Conservation (phyloP, 2,113 vertebrate species). For the Oncorhynchus masou region DNA sequence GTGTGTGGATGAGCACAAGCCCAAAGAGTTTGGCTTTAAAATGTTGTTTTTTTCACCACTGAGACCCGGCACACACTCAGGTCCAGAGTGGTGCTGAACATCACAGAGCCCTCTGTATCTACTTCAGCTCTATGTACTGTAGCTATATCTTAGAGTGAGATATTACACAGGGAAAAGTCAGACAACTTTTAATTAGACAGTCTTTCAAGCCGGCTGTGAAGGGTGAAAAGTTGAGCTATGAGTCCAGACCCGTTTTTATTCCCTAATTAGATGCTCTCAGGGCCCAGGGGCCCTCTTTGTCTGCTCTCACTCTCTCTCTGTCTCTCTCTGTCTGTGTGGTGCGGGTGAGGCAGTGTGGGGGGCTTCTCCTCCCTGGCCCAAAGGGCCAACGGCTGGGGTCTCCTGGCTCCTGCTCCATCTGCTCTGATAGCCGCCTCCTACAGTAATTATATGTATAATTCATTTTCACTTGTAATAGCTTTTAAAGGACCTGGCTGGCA, state of each 20-base stretch:
- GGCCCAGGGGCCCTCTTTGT: background rate
- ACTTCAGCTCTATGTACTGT: background rate
- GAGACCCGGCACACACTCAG: background rate
- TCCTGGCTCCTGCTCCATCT: slow-evolving; percentile 57
- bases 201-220: slow-evolving; percentile 32
- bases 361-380: slow-evolving; percentile 14
- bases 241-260: slow-evolving; percentile 47
- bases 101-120: background rate
- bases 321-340: background rate
- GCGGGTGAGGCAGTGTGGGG: background rate
- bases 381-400: slow-evolving; percentile 29
- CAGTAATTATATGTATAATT: slow-evolving; percentile 65
- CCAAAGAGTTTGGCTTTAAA: background rate
- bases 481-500: slow-evolving; percentile 17
- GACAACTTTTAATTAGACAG: slow-evolving; percentile 53
- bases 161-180: background rate
- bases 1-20: background rate
- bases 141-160: background rate
- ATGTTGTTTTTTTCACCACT: background rate
- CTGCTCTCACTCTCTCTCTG: background rate
- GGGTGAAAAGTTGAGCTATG: slow-evolving; percentile 24
- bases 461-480: slow-evolving; percentile 45
- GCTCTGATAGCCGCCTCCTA: slow-evolving; percentile 44
- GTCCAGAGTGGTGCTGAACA: background rate
- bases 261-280: slow-evolving; percentile 46